Conservation (phyloP, 2,888 invertebrate species). For the Zelleria hepariella region DNA sequence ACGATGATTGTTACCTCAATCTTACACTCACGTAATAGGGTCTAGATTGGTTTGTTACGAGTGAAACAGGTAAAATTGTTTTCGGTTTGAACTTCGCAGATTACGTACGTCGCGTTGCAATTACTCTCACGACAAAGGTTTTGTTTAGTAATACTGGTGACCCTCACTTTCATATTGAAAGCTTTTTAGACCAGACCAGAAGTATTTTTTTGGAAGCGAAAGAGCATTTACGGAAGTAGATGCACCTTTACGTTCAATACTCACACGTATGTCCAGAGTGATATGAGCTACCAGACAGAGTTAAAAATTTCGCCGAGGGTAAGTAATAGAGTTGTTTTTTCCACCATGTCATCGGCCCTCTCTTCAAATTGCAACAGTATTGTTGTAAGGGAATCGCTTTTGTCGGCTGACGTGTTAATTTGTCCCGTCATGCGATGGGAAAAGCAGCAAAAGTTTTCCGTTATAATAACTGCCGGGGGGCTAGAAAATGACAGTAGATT, state of each 20-base stretch:
- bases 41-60: neutral
- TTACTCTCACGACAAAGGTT: constrained; percentile 32
- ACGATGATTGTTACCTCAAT: neutral
- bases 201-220: no score
- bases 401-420: constrained; percentile 55
- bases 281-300: no score
- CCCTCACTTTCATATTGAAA: neutral
- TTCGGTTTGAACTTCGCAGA: constrained; percentile 30
- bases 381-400: neutral
- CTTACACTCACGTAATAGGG: neutral
- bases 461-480: neutral
- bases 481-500: neutral
- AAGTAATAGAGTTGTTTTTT: neutral
- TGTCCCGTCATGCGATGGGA: constrained; percentile 63
- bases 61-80: neutral
- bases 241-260: no score
- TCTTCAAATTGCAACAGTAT: neutral
- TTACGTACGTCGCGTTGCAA: constrained; percentile 42
- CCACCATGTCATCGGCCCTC: neutral
- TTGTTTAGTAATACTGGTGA: neutral
- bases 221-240: no score
- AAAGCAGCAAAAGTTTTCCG: constrained; percentile 12
- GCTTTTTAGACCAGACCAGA: no score
- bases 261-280: no score
- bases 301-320: neutral